These are phyloP conservation scores for Heliangelus exortis DNA, from an alignment of 2,797 vertebrate species.

Conservation along the genomic window DNA sequence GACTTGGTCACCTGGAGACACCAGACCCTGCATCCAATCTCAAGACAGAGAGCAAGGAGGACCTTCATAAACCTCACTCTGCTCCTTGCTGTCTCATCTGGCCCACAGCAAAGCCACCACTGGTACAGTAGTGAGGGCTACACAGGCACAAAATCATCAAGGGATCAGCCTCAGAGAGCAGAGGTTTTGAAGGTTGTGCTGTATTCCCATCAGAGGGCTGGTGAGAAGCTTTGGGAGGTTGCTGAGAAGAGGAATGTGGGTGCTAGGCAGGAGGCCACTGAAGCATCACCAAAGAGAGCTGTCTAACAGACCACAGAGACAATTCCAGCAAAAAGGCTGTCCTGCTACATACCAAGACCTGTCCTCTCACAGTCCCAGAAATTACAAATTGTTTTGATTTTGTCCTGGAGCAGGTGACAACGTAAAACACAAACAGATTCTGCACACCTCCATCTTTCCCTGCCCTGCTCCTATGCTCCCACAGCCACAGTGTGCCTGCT, in stretches of 20 bases:
- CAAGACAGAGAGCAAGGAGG: not conserved
- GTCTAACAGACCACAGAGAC: not conserved
- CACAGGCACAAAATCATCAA: not conserved
- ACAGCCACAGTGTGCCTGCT: fast-evolving
- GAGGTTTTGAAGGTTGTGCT: not conserved
- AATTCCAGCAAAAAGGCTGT: not conserved
- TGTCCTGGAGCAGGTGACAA: not conserved
- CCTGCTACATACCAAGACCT: not conserved
- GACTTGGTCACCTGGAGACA: not conserved
- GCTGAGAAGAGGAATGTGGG: not conserved
- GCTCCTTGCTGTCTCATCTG: not conserved
- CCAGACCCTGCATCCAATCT: fast-evolving
- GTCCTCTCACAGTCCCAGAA: not conserved
- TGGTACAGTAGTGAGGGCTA: not conserved
- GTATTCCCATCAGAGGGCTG: not conserved
- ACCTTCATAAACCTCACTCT: not conserved
- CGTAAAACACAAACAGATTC: not conserved
- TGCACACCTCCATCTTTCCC: not conserved
- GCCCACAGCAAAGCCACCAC: not conserved
- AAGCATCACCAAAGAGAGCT: not conserved
- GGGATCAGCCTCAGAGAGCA: not conserved
- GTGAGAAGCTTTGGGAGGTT: not conserved
- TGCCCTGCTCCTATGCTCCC: not conserved
- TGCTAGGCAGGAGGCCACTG: not conserved
- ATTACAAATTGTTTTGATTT: not conserved